These are phyloP conservation scores for Oreotrochilus melanogaster DNA, from an alignment of 2,113 vertebrate species.

Conservation along the genomic window DNA sequence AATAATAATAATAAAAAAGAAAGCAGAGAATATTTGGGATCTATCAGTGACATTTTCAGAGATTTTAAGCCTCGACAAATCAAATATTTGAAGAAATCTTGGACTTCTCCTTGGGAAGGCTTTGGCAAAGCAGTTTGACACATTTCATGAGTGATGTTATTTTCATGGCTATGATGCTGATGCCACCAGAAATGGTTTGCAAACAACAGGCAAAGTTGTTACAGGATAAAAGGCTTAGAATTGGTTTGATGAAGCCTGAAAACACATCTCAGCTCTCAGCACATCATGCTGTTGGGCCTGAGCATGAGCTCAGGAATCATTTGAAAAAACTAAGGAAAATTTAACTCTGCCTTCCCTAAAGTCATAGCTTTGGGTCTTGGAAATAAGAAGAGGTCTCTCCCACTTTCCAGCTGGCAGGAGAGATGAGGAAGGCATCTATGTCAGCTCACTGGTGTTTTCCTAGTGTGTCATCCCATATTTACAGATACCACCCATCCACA, in stretches of 20 bases:
- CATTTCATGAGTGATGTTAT: background rate
- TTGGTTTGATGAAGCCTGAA: background rate
- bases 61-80: background rate
- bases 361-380: background rate
- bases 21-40: background rate
- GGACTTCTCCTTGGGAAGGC: background rate
- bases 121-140: background rate
- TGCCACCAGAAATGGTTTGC: background rate
- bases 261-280: background rate
- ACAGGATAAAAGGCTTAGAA: background rate
- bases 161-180: background rate
- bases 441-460: background rate
- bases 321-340: background rate
- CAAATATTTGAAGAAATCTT: background rate
- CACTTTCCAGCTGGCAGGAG: background rate
- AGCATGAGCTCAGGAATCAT: background rate
- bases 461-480: background rate
- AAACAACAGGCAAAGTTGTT: constrained; percentile 11
- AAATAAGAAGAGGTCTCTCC: background rate
- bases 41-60: background rate
- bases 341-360: background rate
- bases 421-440: background rate
- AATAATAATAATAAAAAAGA: background rate
- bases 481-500: background rate
- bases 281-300: background rate